Conservation (phyloP, 2,797 vertebrate genomes). For the Pantherophis alleghaniensis region DNA sequence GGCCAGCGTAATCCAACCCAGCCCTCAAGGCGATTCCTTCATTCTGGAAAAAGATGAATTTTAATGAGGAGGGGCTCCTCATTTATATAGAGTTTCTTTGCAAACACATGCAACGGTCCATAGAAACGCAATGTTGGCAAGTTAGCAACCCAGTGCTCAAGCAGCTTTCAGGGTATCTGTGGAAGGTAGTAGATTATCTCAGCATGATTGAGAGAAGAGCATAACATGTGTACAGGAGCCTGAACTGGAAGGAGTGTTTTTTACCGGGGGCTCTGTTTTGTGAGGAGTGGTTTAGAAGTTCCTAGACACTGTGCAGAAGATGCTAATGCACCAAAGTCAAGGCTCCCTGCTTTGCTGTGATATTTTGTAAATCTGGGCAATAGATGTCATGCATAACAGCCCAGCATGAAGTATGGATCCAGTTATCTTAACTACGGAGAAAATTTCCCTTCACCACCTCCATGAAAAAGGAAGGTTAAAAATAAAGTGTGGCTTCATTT, state of each 20-base stretch:
- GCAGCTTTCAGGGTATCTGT: neutral
- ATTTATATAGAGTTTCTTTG: neutral
- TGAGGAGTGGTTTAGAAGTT: neutral
- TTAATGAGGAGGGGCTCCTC: slow-evolving; percentile 7
- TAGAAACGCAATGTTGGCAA: neutral
- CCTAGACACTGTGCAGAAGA: neutral
- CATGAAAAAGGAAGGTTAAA: neutral
- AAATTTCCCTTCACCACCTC: neutral
- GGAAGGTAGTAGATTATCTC: neutral
- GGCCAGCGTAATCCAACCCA: neutral
- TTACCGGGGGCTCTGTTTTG: no score
- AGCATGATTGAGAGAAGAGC: neutral
- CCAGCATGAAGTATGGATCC: neutral
- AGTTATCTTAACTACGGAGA: neutral
- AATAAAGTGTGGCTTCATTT: slow-evolving; percentile 3
- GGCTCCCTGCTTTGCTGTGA: neutral
- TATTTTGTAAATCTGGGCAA: neutral
- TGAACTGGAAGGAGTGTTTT: neutral
- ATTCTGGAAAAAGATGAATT: neutral
- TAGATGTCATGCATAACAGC: neutral
- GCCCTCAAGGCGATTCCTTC: neutral
- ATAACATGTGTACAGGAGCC: neutral
- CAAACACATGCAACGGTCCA: neutral
- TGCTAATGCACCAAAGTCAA: neutral
- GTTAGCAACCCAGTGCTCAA: neutral